These are phyloP conservation scores for Geotrypetes seraphini DNA, from an alignment of 2,797 vertebrate genomes.

Conservation along the genomic window DNA sequence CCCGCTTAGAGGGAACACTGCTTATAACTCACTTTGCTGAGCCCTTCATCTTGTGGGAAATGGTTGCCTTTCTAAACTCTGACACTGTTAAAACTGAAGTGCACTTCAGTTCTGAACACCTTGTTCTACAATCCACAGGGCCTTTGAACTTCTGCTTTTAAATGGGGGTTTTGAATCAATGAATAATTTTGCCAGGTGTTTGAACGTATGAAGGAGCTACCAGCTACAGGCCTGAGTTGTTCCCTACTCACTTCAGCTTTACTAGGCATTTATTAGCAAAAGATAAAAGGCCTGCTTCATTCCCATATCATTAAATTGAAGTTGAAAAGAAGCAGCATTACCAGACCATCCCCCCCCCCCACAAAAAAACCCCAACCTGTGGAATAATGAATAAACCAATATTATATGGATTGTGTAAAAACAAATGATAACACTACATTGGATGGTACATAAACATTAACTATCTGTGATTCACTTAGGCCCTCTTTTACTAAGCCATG, in stretches of 20 bases:
- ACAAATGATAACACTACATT: not conserved
- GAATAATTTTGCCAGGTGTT: constrained; percentile 78
- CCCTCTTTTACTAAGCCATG: no score
- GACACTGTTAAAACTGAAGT: constrained; percentile 54
- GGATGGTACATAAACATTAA: not conserved
- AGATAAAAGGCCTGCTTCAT: constrained; percentile 70
- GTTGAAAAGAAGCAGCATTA: constrained; percentile 53
- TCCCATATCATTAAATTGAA: constrained; percentile 67
- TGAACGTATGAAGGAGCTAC: constrained; percentile 34
- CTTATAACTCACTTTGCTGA: rapidly evolving
- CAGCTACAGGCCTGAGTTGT: constrained; percentile 17
- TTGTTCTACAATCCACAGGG: constrained; percentile 52
- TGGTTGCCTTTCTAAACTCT: constrained; percentile 40
- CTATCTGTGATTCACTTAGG: not conserved
- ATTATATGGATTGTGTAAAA: not conserved
- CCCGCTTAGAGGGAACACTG: no score
- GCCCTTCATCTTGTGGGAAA: constrained; percentile 34
- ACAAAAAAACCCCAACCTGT: no score
- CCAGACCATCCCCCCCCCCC: no score
- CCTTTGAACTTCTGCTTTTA: constrained; percentile 77
- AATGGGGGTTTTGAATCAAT: constrained; percentile 74
- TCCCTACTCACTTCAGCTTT: constrained; percentile 31
- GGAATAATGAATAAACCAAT: constrained; percentile 58
- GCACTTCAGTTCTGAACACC: constrained; percentile 61
- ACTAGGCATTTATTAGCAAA: constrained; percentile 34